These are phyloP conservation scores for Peromyscus attwateri DNA, from an alignment of 2,797 vertebrate genomes.

Conservation along the genomic window DNA sequence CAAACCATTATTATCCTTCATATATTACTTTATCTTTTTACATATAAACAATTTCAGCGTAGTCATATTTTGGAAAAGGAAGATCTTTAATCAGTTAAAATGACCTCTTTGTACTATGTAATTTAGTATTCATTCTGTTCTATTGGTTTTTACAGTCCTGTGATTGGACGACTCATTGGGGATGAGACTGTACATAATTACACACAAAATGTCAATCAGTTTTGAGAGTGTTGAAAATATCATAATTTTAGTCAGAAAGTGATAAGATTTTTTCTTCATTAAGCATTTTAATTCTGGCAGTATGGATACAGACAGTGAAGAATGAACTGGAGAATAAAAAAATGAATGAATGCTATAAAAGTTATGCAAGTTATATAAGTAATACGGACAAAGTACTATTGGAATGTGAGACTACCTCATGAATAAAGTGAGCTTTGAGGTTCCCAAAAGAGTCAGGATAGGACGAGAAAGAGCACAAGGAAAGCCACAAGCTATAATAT, in stretches of 20 bases:
- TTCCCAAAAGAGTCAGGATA: background rate
- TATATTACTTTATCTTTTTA: constrained; percentile 18
- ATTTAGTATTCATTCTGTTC: constrained; percentile 36
- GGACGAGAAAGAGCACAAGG: background rate
- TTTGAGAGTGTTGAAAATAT: constrained; percentile 37
- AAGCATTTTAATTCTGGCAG: background rate
- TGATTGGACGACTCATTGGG: background rate
- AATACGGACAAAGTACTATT: background rate
- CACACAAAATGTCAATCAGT: constrained; percentile 41
- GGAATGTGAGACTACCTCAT: background rate
- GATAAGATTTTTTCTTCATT: background rate
- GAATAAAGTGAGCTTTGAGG: background rate
- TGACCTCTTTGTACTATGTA: constrained; percentile 31
- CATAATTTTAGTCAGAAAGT: constrained; percentile 51
- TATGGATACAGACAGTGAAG: background rate
- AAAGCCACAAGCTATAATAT: background rate
- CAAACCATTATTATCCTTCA: constrained; percentile 13
- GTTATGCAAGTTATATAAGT: background rate
- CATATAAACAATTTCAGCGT: constrained; percentile 1
- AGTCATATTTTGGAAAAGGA: constrained; percentile 2
- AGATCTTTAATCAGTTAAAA: constrained; percentile 22
- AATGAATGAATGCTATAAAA: background rate
- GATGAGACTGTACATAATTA: constrained; percentile 33
- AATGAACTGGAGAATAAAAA: background rate
- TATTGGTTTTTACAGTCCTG: background rate